Conservation (phyloP, 2,113 vertebrate species). For the Triplophysa rosa region DNA sequence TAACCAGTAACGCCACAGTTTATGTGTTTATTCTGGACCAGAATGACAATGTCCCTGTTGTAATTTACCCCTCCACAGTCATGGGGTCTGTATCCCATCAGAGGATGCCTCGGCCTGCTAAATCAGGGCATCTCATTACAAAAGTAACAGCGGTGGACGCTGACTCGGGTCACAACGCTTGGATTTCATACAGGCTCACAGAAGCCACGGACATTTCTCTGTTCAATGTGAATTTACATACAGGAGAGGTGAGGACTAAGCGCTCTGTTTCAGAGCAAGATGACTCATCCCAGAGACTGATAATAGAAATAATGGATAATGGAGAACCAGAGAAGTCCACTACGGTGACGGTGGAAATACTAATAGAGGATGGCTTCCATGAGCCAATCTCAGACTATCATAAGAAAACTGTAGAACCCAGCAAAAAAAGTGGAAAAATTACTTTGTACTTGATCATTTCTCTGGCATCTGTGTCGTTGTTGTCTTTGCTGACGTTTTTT, state of each 20-base stretch:
- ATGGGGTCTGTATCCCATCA: conserved; percentile 65
- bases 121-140: conserved; percentile 72
- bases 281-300: conserved; percentile 65
- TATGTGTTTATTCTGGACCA: conserved; percentile 76
- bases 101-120: conserved; percentile 68
- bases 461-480: conserved; percentile 54
- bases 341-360: conserved; percentile 69
- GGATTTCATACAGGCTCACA: conserved; percentile 72
- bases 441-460: conserved; percentile 67
- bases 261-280: conserved; percentile 68
- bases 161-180: conserved; percentile 77
- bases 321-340: conserved; percentile 74
- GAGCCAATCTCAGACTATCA: conserved; percentile 67
- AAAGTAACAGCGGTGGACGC: conserved; percentile 76
- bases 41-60: conserved; percentile 75
- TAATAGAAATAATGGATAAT: conserved; percentile 72
- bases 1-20: conserved; percentile 69
- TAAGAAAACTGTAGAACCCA: conserved; percentile 63
- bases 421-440: conserved; percentile 64
- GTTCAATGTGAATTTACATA: conserved; percentile 71
- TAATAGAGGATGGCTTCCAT: conserved; percentile 73
- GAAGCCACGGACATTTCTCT: conserved; percentile 69
- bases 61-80: conserved; percentile 64
- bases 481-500: conserved; percentile 58
- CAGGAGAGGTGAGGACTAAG: conserved; percentile 75